Percentiles rank a stretch among this genome's conserved stretches.
These are phyloP conservation scores for Macaca mulatta DNA, from an alignment of 2,113 vertebrate species.

Conservation along the genomic window DNA sequence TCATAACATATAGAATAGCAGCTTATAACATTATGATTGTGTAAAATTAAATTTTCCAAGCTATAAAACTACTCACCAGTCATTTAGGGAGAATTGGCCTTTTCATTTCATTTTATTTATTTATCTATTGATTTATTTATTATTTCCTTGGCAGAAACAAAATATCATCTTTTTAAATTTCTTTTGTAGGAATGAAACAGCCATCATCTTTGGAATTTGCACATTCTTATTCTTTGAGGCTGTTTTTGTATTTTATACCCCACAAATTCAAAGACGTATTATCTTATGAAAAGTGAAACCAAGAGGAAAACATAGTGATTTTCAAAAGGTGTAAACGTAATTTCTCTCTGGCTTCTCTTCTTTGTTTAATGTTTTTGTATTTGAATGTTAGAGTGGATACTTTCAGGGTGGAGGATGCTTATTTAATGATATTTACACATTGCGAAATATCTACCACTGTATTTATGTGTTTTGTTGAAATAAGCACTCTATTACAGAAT, in stretches of 20 bases:
- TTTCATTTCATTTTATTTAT: background rate
- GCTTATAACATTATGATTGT: fast-evolving
- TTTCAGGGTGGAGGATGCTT: background rate
- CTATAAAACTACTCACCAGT: background rate
- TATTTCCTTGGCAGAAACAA: background rate
- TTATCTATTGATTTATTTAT: background rate
- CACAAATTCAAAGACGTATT: background rate
- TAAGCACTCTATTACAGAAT: fast-evolving
- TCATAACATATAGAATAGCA: background rate
- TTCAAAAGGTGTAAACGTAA: background rate
- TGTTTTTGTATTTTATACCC: fast-evolving
- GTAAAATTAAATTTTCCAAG: background rate
- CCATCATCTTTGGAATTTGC: background rate
- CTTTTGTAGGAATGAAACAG: no score
- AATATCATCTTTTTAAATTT: background rate
- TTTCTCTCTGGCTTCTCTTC: background rate
- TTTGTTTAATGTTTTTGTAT: background rate
- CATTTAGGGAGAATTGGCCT: background rate
- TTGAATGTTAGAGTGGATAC: no score
- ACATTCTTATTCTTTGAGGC: fast-evolving
- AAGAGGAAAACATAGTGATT: background rate
- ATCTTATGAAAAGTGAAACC: background rate
- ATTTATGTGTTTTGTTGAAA: background rate
- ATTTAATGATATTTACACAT: no score
- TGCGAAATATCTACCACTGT: background rate